Evolutionary conservation across 2,888 invertebrate species (phyloP).

Genomic region (Branchipolynoe longqiensis): DNA sequence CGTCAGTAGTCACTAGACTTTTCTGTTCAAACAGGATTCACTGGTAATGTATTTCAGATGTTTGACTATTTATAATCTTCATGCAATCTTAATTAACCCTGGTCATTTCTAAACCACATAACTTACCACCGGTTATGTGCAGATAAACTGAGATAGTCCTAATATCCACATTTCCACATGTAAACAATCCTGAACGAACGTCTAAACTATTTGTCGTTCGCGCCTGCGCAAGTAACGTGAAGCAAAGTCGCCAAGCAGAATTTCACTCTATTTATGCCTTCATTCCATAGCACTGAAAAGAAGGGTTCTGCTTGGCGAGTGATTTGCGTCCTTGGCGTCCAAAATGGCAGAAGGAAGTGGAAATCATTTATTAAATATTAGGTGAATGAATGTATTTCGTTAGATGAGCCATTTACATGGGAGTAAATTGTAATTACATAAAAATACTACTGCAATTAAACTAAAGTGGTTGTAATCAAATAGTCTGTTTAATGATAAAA

Average conservation of each 20-base stretch:
- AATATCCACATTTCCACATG: neutral
- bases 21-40: too few species aligned
- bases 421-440: neutral
- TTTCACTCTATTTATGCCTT: neutral
- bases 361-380: neutral
- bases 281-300: neutral
- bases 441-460: neutral
- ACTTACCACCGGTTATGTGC: too few species aligned
- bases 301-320: neutral
- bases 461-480: neutral
- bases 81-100: too few species aligned
- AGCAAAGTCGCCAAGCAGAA: neutral
- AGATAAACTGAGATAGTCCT: neutral
- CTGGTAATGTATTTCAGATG: too few species aligned
- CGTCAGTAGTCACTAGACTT: too few species aligned
- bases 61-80: too few species aligned
- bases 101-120: too few species aligned
- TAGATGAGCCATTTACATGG: neutral
- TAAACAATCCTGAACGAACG: conserved; percentile 21
- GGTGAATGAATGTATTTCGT: neutral
- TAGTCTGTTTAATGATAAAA: neutral
- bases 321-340: conserved; percentile 47
- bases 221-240: neutral
- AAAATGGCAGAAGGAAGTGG: conserved; percentile 20
- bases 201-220: conserved; percentile 8